Percentiles rank a stretch among this genome's conserved stretches.
These are phyloP conservation scores for Tetragnatha montana DNA, from an alignment of 2,888 invertebrate species.

Conservation along the genomic window DNA sequence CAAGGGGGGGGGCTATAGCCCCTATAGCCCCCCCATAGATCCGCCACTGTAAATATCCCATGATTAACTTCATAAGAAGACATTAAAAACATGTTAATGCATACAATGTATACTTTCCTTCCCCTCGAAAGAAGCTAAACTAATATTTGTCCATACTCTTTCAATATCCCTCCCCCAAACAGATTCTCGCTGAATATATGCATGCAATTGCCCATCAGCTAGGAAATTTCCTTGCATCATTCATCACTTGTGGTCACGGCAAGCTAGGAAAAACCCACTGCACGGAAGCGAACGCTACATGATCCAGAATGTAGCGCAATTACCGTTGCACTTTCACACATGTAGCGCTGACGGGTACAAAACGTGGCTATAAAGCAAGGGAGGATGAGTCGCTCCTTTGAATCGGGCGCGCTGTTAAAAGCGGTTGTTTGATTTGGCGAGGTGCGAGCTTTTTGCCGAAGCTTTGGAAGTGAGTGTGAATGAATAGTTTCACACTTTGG, in stretches of 20 bases:
- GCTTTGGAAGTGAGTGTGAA: neutral
- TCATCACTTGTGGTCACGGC: neutral
- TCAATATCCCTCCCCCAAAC: neutral
- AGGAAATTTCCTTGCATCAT: neutral
- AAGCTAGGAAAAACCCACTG: neutral
- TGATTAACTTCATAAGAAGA: no score
- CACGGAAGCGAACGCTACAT: neutral
- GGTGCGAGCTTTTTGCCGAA: neutral
- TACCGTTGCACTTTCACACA: neutral
- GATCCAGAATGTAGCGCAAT: neutral
- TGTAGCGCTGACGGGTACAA: neutral
- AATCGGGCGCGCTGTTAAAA: constrained; percentile 31
- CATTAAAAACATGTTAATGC: no score
- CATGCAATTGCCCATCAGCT: neutral
- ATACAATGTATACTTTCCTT: no score
- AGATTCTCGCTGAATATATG: neutral
- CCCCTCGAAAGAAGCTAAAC: no score
- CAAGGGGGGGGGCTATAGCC: no score
- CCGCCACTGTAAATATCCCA: no score
- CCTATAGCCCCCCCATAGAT: no score
- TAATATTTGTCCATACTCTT: neutral
- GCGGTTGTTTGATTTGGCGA: constrained; percentile 45
- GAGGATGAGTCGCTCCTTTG: neutral
- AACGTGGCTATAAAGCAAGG: neutral
- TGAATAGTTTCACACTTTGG: neutral